Evolutionary conservation across 2,888 invertebrate species (phyloP), one percentile per base, ranked within the genome.

Genomic region (Leptura quadrifasciata): DNA sequence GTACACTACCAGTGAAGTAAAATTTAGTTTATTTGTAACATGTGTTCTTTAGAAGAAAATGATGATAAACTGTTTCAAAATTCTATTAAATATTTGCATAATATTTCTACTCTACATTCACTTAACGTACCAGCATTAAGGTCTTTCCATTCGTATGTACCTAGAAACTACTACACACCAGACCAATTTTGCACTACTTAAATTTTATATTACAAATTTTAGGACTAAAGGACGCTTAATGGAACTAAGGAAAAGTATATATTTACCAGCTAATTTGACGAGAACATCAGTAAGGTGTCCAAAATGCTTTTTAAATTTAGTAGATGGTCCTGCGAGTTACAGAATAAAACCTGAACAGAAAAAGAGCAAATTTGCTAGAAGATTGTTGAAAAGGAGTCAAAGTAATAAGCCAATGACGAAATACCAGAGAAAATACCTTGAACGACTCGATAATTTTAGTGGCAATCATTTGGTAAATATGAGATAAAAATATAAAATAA

Each of bases 381-480:
- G 74, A 68, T 39, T 79, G 0, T 20, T 72, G 20, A 17, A 35
- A 9, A 80, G 79, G 69, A 54, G 52, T 39, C 61, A 77, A 15
- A 54, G 60, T 24, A 74, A 74, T n/a, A 67, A 67, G 57, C 65
- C 75, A 52, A 35, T 80, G 24, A 79, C 80, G 9, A 72, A 71
- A 35, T 80, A 74, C 39, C 80, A 80, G 54, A 35, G 75, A 47
- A 74, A 76, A 21, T 80, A 79, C 64, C 18, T 76, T 9, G 70
- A 78, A 39, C 70, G 64, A 54, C 57, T 74, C 15, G 61, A 67
- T 54, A 65, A 67, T 2, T 74, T 74, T 31, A 72, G 71, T 31
- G 77, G 79, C 72, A 80, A 79, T 67, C 61, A 35, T 9, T 39
- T 80, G 73, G 80, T 79, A 74, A 75, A 77, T 75, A 12, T n/a